Evolutionary conservation across 2,797 vertebrate genomes (phyloP), one percentile per base, ranked within the genome.

Genomic region (Graptemys geographica): DNA sequence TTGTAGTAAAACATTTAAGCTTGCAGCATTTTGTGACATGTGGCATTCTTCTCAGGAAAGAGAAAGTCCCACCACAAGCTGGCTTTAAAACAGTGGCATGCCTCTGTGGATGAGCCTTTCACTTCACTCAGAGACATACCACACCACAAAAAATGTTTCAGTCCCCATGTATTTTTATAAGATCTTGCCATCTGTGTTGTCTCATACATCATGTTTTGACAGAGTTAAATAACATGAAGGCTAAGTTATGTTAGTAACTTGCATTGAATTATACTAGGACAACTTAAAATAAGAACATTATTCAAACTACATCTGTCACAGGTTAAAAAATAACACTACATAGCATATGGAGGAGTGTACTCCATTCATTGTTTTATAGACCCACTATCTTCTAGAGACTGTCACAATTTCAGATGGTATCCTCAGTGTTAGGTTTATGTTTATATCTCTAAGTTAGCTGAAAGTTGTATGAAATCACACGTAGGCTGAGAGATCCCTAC

Each of bases 271-370:
- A 41, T 21, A 4, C 4, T 80, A 25, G 4, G 28, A 28, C 79
- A 37, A 92, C 84, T 55, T 25, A 79, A 79, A 79, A 79, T 79
- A 79, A 89, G 84, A 88, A 27, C 84, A 84, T 84, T 92, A 91
- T 93, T 74, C 62, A 88, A 49, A 15, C 4, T 65, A 25, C 4
- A 1, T n/a, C 11, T 94, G 91, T 55, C 74, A 31, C 84, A 79
- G 83, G 81, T 25, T 41, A 28, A 23, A 81, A 4, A 47, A 11
- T 10, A 72, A 85, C 74, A 21, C 0, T 2, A 37, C 21, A 3
- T 5, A 72, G 2, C 31, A 47, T 76, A 28, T 5, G 53, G 27
- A 13, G 5, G 5, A n/a, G 1, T 37, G 25, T 28, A 90, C 15
- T 49, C 6, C 37, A 83, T 74, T 3, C 91, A 84, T 10, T 91